Percentiles rank a stretch among this genome's conserved stretches.
phyloP scores from a whole-genome alignment of 2,888 invertebrate genomes.

The Metellina segmentata region DNA sequence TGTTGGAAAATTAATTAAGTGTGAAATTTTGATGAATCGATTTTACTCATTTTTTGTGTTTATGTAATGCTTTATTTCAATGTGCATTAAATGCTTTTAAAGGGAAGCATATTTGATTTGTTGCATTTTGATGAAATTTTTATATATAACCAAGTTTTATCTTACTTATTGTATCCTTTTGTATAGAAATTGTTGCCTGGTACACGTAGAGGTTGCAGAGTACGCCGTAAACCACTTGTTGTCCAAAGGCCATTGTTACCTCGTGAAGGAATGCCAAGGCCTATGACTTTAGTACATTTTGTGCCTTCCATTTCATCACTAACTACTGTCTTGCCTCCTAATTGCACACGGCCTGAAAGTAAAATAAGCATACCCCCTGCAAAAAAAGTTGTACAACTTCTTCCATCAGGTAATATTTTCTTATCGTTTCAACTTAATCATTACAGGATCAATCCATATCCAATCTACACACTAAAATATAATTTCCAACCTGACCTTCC shows the following conservation, averaged over 20 bases:
- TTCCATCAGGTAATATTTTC: constrained; percentile 58
- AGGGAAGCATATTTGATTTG: background rate
- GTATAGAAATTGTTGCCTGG: constrained; percentile 76
- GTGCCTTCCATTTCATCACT: constrained; percentile 75
- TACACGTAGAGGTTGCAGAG: constrained; percentile 75
- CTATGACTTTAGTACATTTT: constrained; percentile 75
- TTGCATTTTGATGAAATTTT: background rate
- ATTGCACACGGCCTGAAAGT: constrained; percentile 34
- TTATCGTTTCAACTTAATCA: too few species aligned
- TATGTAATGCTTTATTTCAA: background rate
- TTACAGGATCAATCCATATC: background rate
- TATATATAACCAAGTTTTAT: background rate
- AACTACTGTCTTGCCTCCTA: constrained; percentile 69
- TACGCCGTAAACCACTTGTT: constrained; percentile 76
- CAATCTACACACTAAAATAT: background rate
- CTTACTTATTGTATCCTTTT: constrained; percentile 11
- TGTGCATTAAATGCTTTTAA: background rate
- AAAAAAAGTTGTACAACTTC: constrained; percentile 69
- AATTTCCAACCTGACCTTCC: too few species aligned
- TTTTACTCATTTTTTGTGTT: background rate
- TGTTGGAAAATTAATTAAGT: background rate
- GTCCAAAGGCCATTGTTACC: constrained; percentile 76
- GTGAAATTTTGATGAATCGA: background rate
- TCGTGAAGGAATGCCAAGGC: constrained; percentile 72
- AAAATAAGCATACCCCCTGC: constrained; percentile 63